These are phyloP conservation scores for Pitangus sulphuratus DNA, from an alignment of 2,797 vertebrate genomes.

Conservation along the genomic window DNA sequence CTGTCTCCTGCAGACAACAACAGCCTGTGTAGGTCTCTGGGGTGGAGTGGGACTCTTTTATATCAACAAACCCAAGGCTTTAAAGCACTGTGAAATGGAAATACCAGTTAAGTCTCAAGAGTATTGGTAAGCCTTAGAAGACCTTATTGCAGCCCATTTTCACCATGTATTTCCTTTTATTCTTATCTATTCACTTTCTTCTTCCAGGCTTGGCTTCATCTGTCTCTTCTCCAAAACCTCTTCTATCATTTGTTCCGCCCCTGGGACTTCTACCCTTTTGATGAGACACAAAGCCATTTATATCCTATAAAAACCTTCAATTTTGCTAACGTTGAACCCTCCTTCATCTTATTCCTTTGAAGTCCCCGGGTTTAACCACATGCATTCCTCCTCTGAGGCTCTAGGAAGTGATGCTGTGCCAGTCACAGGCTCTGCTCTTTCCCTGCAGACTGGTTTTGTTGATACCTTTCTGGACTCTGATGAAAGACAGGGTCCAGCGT, in stretches of 20 bases:
- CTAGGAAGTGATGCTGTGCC: not conserved
- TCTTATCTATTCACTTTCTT: not conserved
- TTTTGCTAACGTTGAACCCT: not conserved
- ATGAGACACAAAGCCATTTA: conserved; percentile 10
- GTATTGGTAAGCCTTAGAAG: not conserved
- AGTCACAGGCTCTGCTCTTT: not conserved
- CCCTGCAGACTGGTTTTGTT: not conserved
- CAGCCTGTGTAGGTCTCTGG: not conserved
- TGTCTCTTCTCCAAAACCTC: not conserved
- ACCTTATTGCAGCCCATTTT: not conserved
- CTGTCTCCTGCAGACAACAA: not conserved
- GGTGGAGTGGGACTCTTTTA: not conserved
- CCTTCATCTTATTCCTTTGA: conserved; percentile 32
- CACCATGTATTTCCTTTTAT: not conserved
- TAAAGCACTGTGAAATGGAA: not conserved
- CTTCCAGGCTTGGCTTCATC: not conserved
- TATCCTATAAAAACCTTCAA: conserved; percentile 35
- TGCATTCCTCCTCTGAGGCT: not conserved
- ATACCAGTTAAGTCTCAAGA: not conserved
- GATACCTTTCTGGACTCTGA: not conserved
- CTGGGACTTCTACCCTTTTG: not conserved
- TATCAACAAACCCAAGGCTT: not conserved
- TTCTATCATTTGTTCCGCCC: conserved; percentile 25
- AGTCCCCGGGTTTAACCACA: conserved; percentile 13
- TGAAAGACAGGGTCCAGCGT: not conserved